Evolutionary conservation across 2,113 vertebrate genomes (phyloP).

Genomic region (Eretmochelys imbricata): DNA sequence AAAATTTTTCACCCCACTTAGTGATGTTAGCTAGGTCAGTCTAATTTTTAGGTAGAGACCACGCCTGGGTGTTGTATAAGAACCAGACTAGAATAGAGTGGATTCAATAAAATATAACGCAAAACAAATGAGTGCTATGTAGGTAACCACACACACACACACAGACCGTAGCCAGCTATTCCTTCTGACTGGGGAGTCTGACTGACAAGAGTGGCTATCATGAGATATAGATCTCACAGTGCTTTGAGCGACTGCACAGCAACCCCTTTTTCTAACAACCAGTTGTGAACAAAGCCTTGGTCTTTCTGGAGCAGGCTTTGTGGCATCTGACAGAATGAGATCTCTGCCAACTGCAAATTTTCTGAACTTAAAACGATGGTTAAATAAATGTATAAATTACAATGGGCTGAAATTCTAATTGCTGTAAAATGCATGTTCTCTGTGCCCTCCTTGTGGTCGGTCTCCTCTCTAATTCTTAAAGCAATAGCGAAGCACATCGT

Average conservation of each 20-base stretch:
- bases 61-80: background rate
- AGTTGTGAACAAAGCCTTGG: constrained; percentile 31
- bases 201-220: constrained; percentile 49
- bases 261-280: constrained; percentile 62
- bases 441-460: constrained; percentile 47
- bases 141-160: background rate
- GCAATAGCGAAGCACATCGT: background rate
- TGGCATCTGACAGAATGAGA: constrained; percentile 32
- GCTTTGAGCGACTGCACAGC: constrained; percentile 39
- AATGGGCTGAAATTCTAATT: constrained; percentile 65
- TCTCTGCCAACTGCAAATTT: constrained; percentile 61
- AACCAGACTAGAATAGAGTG: background rate
- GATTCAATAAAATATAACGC: background rate
- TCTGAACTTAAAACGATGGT: constrained; percentile 55
- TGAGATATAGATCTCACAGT: constrained; percentile 61
- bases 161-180: background rate
- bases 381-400: constrained; percentile 62
- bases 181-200: constrained; percentile 2
- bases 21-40: background rate
- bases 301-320: constrained; percentile 42
- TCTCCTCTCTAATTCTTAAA: constrained; percentile 42
- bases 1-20: background rate
- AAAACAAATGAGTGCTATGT: background rate
- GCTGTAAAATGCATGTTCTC: constrained; percentile 36
- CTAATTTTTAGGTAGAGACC: background rate